Evolutionary conservation across 2,888 invertebrate genomes (phyloP), one percentile per base, ranked within the genome.

Genomic region (Campoplex nolae): DNA sequence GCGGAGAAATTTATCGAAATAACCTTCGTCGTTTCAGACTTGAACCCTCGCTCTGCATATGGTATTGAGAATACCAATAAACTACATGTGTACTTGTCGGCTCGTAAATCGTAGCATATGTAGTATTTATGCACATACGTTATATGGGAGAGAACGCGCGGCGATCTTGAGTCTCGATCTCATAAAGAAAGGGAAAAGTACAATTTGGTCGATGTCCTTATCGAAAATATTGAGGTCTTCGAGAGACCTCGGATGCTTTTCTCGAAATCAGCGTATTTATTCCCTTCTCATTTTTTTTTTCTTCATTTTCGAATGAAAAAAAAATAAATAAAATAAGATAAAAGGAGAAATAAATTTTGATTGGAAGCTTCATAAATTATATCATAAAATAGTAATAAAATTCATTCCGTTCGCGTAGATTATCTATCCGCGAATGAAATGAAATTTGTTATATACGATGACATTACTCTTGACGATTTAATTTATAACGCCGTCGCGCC

Each of bases 1-100:
- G 71, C 79, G 16, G 48, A 48, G 3, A 35, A 80, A 80, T 80
- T 80, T 80, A 80, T 80, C 62, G 58, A 8, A 58, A 80, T 80
- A 71, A 71, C 79, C 79, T 80, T 80, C 71, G 71, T 42, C 71
- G 42, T 48, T 45, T 32, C 32, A 28, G 32, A 45, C 56, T 48
- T 58, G 70, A 71, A 58, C 79, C 62, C 79, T 62, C 71, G 58
- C 42, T 71, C 23, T 23, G 23, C 23, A 32, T 23, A 42, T 56
- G 45, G 48, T 77, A 77, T 77, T 45, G 79, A 54, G 79, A 58
- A 42, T 70, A 77, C 51, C 77, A 45, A 67, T 56, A 68, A 54
- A 65, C 42, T 18, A 35, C 35, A 68, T 38, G 38, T 78, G 38
- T 56, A 70, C 70, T 58, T 51, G 67, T 67, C 77, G 38, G 67